Conservation (phyloP, 2,113 vertebrate genomes). For the Salvelinus namaycush region DNA sequence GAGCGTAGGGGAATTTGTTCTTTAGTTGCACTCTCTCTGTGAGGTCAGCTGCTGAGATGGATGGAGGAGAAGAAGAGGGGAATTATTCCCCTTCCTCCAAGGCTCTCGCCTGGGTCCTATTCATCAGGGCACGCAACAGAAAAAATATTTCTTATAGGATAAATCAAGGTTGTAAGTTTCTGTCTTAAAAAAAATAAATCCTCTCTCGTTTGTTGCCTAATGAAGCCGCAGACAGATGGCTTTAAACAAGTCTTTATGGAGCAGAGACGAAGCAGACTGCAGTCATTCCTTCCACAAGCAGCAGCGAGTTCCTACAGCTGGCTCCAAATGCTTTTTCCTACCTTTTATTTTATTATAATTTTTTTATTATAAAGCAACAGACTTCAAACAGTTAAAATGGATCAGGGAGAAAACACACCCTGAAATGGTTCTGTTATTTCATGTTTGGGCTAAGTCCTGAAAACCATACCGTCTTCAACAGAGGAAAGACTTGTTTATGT, state of each 20-base stretch:
- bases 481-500: no score
- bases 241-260: constrained; percentile 38
- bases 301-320: constrained; percentile 5
- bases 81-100: constrained; percentile 45
- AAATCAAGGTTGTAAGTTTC: no score
- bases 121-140: neutral
- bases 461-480: neutral
- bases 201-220: no score
- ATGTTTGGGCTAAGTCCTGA: neutral
- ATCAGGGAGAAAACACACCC: neutral
- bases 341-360: neutral
- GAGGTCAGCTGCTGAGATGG: no score
- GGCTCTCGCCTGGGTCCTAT: neutral
- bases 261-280: constrained; percentile 12
- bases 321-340: neutral
- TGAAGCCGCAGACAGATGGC: constrained; percentile 13
- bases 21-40: constrained; percentile 20
- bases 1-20: constrained; percentile 19
- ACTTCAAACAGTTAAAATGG: neutral
- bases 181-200: no score
- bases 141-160: no score
- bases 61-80: constrained; percentile 17
- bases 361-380: neutral
- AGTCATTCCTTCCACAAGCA: constrained; percentile 43
- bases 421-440: constrained; percentile 2